These are phyloP conservation scores for Mesoclemmys tuberculata DNA, from an alignment of 2,113 vertebrate genomes.

Conservation along the genomic window DNA sequence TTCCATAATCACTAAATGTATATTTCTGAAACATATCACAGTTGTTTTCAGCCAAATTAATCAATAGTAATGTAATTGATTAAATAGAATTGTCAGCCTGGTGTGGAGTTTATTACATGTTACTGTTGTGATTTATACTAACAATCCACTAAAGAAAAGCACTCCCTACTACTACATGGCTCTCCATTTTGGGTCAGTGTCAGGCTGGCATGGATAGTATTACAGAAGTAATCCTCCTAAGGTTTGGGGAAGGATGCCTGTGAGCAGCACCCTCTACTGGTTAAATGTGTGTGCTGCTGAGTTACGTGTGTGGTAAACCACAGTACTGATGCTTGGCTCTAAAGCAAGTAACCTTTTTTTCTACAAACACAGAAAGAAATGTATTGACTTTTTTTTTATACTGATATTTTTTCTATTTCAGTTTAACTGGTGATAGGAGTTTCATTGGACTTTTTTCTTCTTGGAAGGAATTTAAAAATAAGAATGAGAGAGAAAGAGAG, in stretches of 20 bases:
- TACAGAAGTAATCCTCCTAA: not conserved
- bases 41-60: not conserved
- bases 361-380: not conserved
- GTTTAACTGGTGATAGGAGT: not conserved
- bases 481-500: not conserved
- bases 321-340: not conserved
- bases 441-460: not conserved
- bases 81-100: not conserved
- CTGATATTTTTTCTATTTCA: slow-evolving; percentile 2
- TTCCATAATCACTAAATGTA: not conserved
- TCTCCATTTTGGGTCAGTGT: not conserved
- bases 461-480: not conserved
- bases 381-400: not conserved
- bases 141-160: not conserved
- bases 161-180: not conserved
- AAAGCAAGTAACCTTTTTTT: not conserved
- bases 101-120: not conserved
- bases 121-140: not conserved
- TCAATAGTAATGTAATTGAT: not conserved
- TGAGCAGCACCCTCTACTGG: not conserved
- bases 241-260: not conserved
- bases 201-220: not conserved
- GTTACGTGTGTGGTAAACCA: fast-evolving
- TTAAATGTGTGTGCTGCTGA: not conserved
- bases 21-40: slow-evolving; percentile 1